A percentile compares a stretch with the other conserved stretches of the same genome.
These are phyloP conservation scores for Octonoba sinensis DNA, from an alignment of 2,888 invertebrate species.

Conservation along the genomic window DNA sequence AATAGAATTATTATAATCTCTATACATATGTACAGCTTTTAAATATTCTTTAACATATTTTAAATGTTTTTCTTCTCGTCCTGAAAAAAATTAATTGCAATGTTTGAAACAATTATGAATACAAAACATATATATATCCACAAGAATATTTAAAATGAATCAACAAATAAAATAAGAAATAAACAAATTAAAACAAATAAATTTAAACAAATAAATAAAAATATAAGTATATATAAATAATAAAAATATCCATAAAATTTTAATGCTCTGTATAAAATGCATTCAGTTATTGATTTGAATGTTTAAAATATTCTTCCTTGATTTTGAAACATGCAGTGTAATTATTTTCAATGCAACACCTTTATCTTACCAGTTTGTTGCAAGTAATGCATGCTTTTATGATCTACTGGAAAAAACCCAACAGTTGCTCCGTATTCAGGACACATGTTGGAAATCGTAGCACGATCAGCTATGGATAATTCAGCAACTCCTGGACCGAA, in stretches of 20 bases:
- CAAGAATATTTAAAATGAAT: background rate
- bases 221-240: background rate
- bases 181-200: background rate
- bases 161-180: background rate
- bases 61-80: slow-evolving; percentile 81
- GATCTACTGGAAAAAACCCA: slow-evolving; percentile 94
- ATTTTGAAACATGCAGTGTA: background rate
- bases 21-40: slow-evolving; percentile 83
- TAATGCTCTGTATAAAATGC: too few species aligned
- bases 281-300: background rate
- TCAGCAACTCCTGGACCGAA: slow-evolving; percentile 93
- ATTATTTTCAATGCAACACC: background rate
- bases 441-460: slow-evolving; percentile 99
- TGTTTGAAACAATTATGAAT: background rate
- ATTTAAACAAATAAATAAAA: background rate
- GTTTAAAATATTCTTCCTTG: background rate
- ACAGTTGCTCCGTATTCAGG: slow-evolving; percentile 98
- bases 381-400: slow-evolving; percentile 84
- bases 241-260: too few species aligned
- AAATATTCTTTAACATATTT: slow-evolving; percentile 84
- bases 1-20: slow-evolving; percentile 81
- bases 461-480: slow-evolving; percentile 94
- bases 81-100: slow-evolving; percentile 73
- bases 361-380: slow-evolving; percentile 80
- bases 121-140: background rate